phyloP scores from a whole-genome alignment of 2,888 invertebrate species.

The Fabriciana adippe region DNA sequence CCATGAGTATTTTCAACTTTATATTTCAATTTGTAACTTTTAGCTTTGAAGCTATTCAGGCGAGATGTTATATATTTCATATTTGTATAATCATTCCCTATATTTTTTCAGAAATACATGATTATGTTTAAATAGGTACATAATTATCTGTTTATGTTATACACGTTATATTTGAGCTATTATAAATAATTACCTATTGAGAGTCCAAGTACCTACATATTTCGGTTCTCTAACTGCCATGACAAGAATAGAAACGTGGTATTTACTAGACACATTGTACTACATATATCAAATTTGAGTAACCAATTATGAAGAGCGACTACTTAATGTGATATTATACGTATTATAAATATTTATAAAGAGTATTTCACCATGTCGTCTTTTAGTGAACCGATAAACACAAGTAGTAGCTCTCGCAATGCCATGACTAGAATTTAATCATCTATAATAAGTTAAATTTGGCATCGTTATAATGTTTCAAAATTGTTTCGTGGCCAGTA shows the following conservation, averaged over 20 bases:
- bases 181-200: too few relatives aligned
- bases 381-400: constrained; percentile 20
- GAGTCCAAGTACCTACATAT: background rate
- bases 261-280: constrained; percentile 11
- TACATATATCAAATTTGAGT: constrained; percentile 23
- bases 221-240: constrained; percentile 10
- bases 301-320: constrained; percentile 22
- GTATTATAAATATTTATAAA: constrained; percentile 23
- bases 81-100: too few relatives aligned
- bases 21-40: background rate
- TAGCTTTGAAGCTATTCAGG: too few relatives aligned
- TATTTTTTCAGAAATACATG: too few relatives aligned
- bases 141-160: too few relatives aligned
- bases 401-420: constrained; percentile 16
- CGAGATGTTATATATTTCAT: too few relatives aligned
- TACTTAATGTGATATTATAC: constrained; percentile 21
- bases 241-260: constrained; percentile 54
- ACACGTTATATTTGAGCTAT: too few relatives aligned
- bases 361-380: constrained; percentile 11
- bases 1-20: background rate
- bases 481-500: background rate
- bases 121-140: too few relatives aligned
- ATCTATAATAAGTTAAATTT: background rate
- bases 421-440: constrained; percentile 23
- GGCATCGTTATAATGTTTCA: background rate